Conservation (phyloP, 2,113 vertebrate genomes). For the Solea solea region DNA sequence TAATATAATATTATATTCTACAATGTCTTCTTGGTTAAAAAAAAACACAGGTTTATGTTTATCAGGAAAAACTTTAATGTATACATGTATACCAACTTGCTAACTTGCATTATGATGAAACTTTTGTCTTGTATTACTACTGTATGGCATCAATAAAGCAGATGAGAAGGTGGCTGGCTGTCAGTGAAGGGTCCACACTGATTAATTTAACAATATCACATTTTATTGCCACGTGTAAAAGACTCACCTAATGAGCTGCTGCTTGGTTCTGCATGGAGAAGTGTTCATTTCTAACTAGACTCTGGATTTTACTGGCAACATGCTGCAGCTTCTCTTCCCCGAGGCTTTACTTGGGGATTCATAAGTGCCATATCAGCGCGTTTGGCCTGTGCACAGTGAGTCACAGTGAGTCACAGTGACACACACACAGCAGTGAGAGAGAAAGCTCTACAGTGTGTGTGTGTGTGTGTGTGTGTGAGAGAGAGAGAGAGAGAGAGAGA, state of each 20-base stretch:
- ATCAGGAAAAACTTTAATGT: too few relatives aligned
- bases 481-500: not conserved
- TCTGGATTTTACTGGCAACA: constrained; percentile 39
- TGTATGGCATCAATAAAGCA: not conserved
- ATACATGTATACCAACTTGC: too few relatives aligned
- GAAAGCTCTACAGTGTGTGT: constrained; percentile 47
- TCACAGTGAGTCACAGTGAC: constrained; percentile 42
- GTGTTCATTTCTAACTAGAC: constrained; percentile 37
- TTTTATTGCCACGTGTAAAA: constrained; percentile 2
- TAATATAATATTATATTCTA: too few relatives aligned
- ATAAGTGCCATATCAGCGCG: constrained; percentile 66
- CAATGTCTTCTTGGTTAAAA: too few relatives aligned
- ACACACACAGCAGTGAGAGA: constrained; percentile 41
- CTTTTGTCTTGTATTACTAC: too few relatives aligned
- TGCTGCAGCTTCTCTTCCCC: constrained; percentile 27
- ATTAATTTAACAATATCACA: not conserved
- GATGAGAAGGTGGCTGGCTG: not conserved
- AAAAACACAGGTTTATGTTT: too few relatives aligned
- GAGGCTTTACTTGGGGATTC: constrained; percentile 55
- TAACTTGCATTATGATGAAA: too few relatives aligned
- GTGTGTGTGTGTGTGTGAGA: not conserved
- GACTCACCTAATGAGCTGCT: constrained; percentile 44
- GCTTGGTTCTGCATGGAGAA: constrained; percentile 17
- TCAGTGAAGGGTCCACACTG: not conserved
- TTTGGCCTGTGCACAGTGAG: constrained; percentile 59